Conservation (phyloP, 2,888 invertebrate genomes). For the Tenthredo distinguenda region DNA sequence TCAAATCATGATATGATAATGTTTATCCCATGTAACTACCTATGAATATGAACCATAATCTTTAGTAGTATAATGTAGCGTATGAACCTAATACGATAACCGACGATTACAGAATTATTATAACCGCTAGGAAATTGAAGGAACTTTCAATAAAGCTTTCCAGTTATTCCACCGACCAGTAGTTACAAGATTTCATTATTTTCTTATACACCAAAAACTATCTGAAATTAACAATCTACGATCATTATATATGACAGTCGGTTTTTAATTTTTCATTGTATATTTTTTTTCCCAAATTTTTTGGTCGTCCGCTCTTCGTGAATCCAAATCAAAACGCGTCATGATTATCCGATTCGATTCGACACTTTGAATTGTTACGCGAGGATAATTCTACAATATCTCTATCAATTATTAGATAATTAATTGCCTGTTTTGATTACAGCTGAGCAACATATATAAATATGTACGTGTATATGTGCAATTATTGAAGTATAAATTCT, state of each 20-base stretch:
- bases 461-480: not conserved
- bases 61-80: not conserved
- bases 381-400: not conserved
- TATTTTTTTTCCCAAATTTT: too few species aligned
- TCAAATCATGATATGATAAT: not conserved
- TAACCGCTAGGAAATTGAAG: not conserved
- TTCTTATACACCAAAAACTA: not conserved
- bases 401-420: not conserved
- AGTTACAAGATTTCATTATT: too few species aligned
- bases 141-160: not conserved
- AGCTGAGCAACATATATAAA: not conserved
- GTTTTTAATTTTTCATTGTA: too few species aligned
- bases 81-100: not conserved
- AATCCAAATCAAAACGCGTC: too few species aligned
- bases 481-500: not conserved
- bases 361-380: not conserved
- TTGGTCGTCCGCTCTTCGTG: too few species aligned
- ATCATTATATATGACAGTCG: too few species aligned
- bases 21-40: not conserved
- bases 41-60: not conserved
- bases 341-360: too few species aligned
- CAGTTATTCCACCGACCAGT: not conserved
- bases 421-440: not conserved
- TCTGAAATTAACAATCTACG: too few species aligned
- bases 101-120: not conserved